Evolutionary conservation across 2,888 invertebrate species (phyloP).

Genomic region (Pogonocherus hispidulus): DNA sequence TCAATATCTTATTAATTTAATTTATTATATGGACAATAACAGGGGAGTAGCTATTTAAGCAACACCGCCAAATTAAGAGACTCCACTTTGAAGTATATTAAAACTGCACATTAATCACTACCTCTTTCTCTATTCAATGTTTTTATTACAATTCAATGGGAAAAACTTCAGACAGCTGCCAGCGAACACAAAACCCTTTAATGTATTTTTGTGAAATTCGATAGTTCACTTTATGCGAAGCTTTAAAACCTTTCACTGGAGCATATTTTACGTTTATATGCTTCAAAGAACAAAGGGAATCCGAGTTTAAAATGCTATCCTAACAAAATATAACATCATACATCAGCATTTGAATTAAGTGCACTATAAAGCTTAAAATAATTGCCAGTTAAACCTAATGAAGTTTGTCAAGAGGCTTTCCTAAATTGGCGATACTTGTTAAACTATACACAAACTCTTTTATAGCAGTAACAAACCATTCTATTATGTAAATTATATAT

Average conservation of each 20-base stretch:
- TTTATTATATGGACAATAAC: slow-evolving; percentile 1
- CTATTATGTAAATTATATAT: no score
- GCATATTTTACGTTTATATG: neutral
- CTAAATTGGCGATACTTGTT: no score
- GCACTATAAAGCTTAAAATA: no score
- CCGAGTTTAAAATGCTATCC: neutral
- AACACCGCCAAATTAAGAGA: neutral
- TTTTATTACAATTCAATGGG: slow-evolving; percentile 14
- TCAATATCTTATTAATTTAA: neutral
- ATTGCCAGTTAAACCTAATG: no score
- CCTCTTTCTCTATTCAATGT: slow-evolving; percentile 9
- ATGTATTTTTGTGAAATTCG: slow-evolving; percentile 14
- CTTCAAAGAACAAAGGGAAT: neutral
- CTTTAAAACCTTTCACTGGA: slow-evolving; percentile 8
- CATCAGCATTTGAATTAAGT: neutral
- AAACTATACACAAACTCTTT: no score
- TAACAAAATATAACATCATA: neutral
- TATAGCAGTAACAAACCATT: no score
- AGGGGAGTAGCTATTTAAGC: neutral
- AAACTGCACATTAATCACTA: slow-evolving; percentile 15
- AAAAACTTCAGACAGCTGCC: neutral
- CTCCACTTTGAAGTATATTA: neutral
- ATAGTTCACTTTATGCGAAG: slow-evolving; percentile 7
- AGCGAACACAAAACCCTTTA: neutral
- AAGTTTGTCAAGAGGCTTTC: no score